phyloP scores from a whole-genome alignment of 2,113 vertebrate species.

The Himantopus leucocephalus region DNA sequence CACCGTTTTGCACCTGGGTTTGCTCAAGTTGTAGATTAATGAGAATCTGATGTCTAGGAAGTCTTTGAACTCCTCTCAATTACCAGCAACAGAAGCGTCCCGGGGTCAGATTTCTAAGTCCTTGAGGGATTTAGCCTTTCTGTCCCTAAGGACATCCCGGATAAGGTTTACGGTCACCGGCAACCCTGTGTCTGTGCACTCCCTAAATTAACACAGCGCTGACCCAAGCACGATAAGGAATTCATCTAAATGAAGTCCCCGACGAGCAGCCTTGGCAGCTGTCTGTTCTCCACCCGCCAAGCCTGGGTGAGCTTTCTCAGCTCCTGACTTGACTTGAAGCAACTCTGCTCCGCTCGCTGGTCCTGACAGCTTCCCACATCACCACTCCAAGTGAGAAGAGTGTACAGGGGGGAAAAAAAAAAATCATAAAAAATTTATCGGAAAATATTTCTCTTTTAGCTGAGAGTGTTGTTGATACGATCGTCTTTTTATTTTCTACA shows the following conservation, averaged over 20 bases:
- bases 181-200: neutral
- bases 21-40: neutral
- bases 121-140: neutral
- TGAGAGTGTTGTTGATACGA: conserved; percentile 27
- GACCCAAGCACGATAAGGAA: neutral
- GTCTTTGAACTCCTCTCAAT: neutral
- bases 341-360: neutral
- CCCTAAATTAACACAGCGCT: neutral
- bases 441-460: conserved; percentile 63
- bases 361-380: conserved; percentile 43
- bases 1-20: neutral
- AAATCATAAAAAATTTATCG: conserved; percentile 48
- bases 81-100: neutral
- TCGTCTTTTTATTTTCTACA: conserved; percentile 17
- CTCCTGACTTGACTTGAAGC: conserved; percentile 13
- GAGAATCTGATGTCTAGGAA: neutral
- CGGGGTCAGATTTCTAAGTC: neutral
- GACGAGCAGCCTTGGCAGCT: neutral
- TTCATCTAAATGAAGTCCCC: neutral
- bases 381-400: conserved; percentile 24
- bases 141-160: neutral
- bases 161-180: neutral
- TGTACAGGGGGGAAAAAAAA: neutral
- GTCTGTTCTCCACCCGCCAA: neutral
- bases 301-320: conserved; percentile 20